These are phyloP conservation scores for Spinibarbus caldwelli DNA, from an alignment of 2,797 vertebrate genomes.

Conservation along the genomic window DNA sequence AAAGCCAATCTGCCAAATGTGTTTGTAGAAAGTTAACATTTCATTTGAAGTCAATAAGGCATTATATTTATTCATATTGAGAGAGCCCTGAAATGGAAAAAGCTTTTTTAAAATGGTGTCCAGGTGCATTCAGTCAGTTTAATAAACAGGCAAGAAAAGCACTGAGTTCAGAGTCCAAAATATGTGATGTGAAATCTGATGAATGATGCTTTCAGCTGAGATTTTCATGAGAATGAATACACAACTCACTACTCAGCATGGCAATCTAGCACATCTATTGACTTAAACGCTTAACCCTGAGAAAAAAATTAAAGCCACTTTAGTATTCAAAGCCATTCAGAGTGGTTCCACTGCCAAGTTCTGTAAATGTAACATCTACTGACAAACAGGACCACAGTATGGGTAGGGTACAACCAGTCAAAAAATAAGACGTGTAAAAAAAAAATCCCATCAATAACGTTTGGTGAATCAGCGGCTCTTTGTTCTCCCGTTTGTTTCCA, in stretches of 20 bases:
- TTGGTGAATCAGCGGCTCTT: conserved; percentile 4
- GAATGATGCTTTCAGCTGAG: neutral
- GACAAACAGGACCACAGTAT: neutral
- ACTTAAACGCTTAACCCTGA: neutral
- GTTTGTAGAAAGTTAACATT: conserved; percentile 16
- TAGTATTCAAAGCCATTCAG: neutral
- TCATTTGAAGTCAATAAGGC: neutral
- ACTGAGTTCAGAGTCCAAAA: neutral
- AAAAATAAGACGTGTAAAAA: too few relatives aligned
- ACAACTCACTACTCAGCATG: neutral
- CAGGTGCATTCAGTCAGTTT: conserved; percentile 5
- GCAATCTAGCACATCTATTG: neutral
- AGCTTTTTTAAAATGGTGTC: neutral
- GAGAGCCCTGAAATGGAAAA: neutral
- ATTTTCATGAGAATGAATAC: neutral
- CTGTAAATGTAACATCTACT: conserved; percentile 11
- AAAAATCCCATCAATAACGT: neutral
- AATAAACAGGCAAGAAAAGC: conserved; percentile 2
- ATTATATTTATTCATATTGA: neutral
- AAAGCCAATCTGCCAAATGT: neutral
- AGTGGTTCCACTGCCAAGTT: neutral
- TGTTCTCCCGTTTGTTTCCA: neutral
- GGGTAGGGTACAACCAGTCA: neutral
- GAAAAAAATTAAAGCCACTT: neutral
- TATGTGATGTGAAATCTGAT: neutral